A percentile compares a stretch with the other conserved stretches of the same genome.
Evolutionary conservation across 1,140 invertebrate genomes (phyloP).

Genomic region (Stenopsyche tienmushanensis): DNA sequence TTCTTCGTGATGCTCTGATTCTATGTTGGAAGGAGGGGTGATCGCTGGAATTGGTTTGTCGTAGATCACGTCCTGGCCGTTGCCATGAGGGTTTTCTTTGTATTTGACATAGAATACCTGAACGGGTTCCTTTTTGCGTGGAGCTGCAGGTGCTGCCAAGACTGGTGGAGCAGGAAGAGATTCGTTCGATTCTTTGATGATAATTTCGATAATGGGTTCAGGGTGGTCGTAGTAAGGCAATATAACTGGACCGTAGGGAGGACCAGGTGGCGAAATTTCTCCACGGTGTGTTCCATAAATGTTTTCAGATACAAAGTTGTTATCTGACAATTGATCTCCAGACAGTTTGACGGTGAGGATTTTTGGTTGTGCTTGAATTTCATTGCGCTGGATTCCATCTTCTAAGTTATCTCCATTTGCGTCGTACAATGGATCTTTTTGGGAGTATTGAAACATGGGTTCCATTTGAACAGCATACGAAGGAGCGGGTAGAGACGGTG

Average conservation of each 20-base stretch:
- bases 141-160: slow-evolving; percentile 54
- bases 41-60: slow-evolving; percentile 74
- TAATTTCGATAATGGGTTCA: slow-evolving; percentile 88
- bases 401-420: slow-evolving; percentile 51
- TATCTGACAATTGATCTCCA: slow-evolving; percentile 53
- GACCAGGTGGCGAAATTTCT: slow-evolving; percentile 50
- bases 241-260: slow-evolving; percentile 53
- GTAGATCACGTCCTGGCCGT: slow-evolving; percentile 69
- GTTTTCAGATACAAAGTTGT: slow-evolving; percentile 49
- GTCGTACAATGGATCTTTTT: slow-evolving; percentile 73
- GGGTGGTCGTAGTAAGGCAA: slow-evolving; percentile 74
- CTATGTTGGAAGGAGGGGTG: slow-evolving; percentile 63
- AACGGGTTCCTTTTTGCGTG: slow-evolving; percentile 76
- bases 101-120: slow-evolving; percentile 90
- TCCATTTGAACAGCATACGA: slow-evolving; percentile 80
- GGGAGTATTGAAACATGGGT: slow-evolving; percentile 74
- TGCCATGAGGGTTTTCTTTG: slow-evolving; percentile 72
- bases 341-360: slow-evolving; percentile 55
- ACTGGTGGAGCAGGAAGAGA: slow-evolving; percentile 68
- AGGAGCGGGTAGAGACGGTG: too few species aligned
- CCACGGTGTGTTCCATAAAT: slow-evolving; percentile 50
- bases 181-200: slow-evolving; percentile 86
- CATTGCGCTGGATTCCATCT: slow-evolving; percentile 53
- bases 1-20: slow-evolving; percentile 58
- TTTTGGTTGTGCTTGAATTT: slow-evolving; percentile 55